Evolutionary conservation across 2,888 invertebrate genomes (phyloP).

Genomic region (Drosophila pseudotalamancana): DNA sequence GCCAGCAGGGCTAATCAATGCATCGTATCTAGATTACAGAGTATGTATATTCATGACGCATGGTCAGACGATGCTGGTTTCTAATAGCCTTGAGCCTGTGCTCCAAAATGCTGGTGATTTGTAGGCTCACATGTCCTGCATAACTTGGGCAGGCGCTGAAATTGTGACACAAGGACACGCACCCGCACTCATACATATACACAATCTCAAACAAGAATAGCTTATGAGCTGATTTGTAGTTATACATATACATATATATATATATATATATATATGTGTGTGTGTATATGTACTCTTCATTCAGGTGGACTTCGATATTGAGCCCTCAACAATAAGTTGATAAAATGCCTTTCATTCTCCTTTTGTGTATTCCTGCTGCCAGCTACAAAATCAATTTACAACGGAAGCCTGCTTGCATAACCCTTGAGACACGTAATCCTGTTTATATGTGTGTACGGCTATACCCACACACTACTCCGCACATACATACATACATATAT

Average conservation of each 20-base stretch:
- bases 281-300: conserved; percentile 5
- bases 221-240: conserved; percentile 24
- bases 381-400: conserved; percentile 72
- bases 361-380: conserved; percentile 53
- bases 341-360: conserved; percentile 65
- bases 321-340: conserved; percentile 59
- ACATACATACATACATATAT: neutral
- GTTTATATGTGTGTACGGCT: conserved; percentile 53
- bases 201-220: neutral
- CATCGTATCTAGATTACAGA: neutral
- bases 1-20: conserved; percentile 17
- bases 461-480: conserved; percentile 12
- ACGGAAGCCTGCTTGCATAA: conserved; percentile 75
- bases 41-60: conserved; percentile 18
- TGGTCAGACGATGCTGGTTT: conserved; percentile 3
- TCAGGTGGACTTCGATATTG: conserved; percentile 32
- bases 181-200: neutral
- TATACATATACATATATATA: too few relatives aligned
- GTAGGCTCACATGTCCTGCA: neutral
- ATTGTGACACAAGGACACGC: conserved; percentile 5
- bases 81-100: neutral
- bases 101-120: neutral
- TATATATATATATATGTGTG: neutral
- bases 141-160: conserved; percentile 8
- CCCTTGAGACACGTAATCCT: conserved; percentile 71